A percentile compares a stretch with the other conserved stretches of the same genome.
Evolutionary conservation across 2,113 vertebrate species (phyloP).

Genomic region (Gopherus flavomarginatus): DNA sequence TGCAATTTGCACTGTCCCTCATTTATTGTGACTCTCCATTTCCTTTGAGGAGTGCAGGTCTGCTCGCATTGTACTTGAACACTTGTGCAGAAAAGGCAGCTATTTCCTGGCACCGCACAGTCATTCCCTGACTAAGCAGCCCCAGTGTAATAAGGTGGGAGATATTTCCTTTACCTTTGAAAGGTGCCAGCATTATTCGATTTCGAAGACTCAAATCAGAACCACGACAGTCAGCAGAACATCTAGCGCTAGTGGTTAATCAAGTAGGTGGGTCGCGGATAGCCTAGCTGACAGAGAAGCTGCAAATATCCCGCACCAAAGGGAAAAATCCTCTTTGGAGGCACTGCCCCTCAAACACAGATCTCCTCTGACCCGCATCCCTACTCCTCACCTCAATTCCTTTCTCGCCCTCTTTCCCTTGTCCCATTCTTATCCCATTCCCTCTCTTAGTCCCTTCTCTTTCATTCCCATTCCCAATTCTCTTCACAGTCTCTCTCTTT

Average conservation of each 20-base stretch:
- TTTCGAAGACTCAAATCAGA: not conserved
- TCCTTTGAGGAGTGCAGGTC: not conserved
- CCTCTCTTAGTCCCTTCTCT: not conserved
- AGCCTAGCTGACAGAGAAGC: not conserved
- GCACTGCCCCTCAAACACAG: not conserved
- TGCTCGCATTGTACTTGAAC: not conserved
- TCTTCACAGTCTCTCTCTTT: not conserved
- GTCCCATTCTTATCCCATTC: not conserved
- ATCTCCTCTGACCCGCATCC: rapidly evolving
- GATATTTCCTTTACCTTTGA: not conserved
- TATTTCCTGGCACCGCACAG: not conserved
- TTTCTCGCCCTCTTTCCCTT: not conserved
- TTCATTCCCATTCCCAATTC: not conserved
- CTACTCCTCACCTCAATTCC: not conserved
- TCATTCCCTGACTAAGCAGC: not conserved
- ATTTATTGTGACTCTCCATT: not conserved
- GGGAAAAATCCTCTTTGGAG: not conserved
- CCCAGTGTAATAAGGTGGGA: not conserved
- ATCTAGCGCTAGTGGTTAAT: not conserved
- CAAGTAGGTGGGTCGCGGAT: not conserved
- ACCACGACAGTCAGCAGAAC: not conserved
- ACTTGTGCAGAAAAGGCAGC: not conserved
- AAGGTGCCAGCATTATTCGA: not conserved
- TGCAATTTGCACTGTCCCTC: not conserved
- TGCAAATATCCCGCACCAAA: not conserved